Conservation (phyloP, 2,113 vertebrate genomes). For the Silurus glanis region DNA sequence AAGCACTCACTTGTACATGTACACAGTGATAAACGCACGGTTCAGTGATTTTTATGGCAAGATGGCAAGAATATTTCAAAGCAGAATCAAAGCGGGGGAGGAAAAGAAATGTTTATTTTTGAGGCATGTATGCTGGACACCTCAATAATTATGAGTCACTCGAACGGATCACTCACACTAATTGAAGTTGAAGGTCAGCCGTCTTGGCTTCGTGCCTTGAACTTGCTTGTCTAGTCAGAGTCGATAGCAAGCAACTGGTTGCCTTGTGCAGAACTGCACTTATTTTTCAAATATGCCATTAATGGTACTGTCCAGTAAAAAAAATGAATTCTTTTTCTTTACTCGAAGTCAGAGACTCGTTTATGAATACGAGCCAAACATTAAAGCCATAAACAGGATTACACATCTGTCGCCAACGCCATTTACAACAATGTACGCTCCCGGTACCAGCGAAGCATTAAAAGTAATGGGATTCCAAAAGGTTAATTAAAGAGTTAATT, state of each 20-base stretch:
- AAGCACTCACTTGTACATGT: neutral
- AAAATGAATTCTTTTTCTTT: neutral
- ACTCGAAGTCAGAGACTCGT: neutral
- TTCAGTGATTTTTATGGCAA: neutral
- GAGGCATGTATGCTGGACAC: neutral
- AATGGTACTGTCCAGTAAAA: neutral
- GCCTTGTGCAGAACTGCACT: neutral
- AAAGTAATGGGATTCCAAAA: slow-evolving; percentile 2
- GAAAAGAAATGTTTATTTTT: slow-evolving; percentile 11
- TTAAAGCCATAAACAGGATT: slow-evolving; percentile 10
- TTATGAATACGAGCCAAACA: neutral
- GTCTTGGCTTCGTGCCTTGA: slow-evolving; percentile 17
- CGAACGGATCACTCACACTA: slow-evolving; percentile 14
- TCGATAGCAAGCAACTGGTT: neutral
- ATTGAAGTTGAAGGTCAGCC: neutral
- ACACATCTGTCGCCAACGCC: neutral
- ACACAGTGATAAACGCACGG: neutral
- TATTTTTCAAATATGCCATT: neutral
- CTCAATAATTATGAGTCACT: slow-evolving; percentile 13
- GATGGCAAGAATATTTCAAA: neutral
- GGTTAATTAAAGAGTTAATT: slow-evolving; percentile 31
- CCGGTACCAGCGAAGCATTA: neutral
- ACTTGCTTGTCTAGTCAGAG: neutral
- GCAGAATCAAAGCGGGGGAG: neutral
- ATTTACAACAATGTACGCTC: neutral